Base-by-base conservation (phyloP, 2,797 vertebrate species). In the Molossus alvarezi region DNA sequence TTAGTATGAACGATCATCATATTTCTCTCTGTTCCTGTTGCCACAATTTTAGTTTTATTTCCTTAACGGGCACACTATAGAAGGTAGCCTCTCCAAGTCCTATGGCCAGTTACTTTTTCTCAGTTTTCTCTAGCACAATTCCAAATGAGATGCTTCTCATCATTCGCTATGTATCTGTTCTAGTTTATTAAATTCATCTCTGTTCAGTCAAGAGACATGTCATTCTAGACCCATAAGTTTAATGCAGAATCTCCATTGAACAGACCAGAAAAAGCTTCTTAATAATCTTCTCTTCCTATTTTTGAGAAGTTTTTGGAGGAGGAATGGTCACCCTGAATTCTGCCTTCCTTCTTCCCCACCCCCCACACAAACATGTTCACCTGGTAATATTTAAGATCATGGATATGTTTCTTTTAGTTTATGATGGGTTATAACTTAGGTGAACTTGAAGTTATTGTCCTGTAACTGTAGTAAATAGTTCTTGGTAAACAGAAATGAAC, bases 211-310 rank as follows among this genome's bases (percentile, higher is more conserved):
- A 97, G 97, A 97, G 81, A 95, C 0, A 21, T 86, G 75, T 73
- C 53, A 97, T 88, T 89, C 73, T 87, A 96, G 67, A 91, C 37
- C 89, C 77, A 87, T 83, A 85, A 86, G 92, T 90, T 48, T 89
- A 48, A 51, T 90, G 60, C 92, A 88, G 20, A 9, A 69, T 95
- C 82, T 97, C 89, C 97, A 86, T 48, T 93, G 96, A 96, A 97
- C 94, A 97, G 71, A 84, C 76, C 80, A 98, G 79, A 93, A 64
- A 96, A 67, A 93, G 60, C 0, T 86, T 80, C 45, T 94, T 97
- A 97, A 96, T 97, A 93, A 94, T 97, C 94, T 94, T 96, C n/a
- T 37, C 27, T 93, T 96, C 91, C 92, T 21, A 89, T 53, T 91
- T 96, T 88, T 97, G 51, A 94, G 80, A 87, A 97, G 76, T 15